phyloP scores from a whole-genome alignment of 2,113 vertebrate species.

The Brienomyrus brachyistius region DNA sequence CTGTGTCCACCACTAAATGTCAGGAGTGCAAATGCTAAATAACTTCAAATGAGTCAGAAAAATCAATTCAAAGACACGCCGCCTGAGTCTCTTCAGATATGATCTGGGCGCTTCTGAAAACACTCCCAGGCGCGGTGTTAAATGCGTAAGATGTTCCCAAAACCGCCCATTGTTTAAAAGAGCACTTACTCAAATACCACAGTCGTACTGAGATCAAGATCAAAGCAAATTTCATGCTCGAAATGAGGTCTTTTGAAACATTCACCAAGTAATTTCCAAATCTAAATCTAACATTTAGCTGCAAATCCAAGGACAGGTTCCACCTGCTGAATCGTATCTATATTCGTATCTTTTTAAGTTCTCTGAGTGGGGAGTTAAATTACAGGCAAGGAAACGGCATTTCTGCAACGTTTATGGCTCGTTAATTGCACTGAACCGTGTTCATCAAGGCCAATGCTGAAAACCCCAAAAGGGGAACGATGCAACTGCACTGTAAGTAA shows the following conservation, averaged over 20 bases:
- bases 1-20: neutral
- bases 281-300: neutral
- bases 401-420: neutral
- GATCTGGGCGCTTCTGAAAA: neutral
- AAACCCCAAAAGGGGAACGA: neutral
- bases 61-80: neutral
- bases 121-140: neutral
- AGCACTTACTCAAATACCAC: neutral
- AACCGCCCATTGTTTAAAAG: neutral
- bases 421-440: neutral
- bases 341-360: neutral
- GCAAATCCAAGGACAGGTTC: neutral
- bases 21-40: neutral
- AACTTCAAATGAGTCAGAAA: neutral
- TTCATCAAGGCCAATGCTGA: neutral
- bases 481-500: neutral
- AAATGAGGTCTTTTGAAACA: neutral
- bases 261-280: neutral
- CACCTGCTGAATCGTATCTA: neutral
- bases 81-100: neutral
- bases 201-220: constrained; percentile 1
- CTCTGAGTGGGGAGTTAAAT: neutral
- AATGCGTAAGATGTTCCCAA: neutral
- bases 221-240: neutral
- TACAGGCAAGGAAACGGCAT: neutral